Conservation (phyloP, 2,888 invertebrate genomes). For the Yponomeuta sedellus region DNA sequence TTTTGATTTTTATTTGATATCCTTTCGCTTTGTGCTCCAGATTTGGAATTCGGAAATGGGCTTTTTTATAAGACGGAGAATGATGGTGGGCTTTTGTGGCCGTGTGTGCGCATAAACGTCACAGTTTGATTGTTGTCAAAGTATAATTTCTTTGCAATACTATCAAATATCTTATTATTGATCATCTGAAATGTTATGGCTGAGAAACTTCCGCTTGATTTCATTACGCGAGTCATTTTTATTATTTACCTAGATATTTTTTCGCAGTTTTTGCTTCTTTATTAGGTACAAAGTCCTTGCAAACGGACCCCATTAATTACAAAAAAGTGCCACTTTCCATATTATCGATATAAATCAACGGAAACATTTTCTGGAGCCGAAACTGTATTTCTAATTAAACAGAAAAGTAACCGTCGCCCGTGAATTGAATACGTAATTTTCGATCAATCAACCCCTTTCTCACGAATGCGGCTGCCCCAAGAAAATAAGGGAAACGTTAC, state of each 20-base stretch:
- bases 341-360: constrained; percentile 16
- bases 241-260: no score
- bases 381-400: constrained; percentile 16
- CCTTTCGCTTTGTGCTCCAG: constrained; percentile 12
- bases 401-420: constrained; percentile 15
- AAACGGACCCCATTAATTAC: constrained; percentile 1
- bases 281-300: background rate
- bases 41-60: constrained; percentile 52
- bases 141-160: background rate
- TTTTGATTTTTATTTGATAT: constrained; percentile 44
- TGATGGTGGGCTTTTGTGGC: constrained; percentile 14
- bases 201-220: background rate
- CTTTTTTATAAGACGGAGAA: constrained; percentile 52
- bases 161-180: background rate
- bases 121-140: constrained; percentile 32
- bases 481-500: constrained; percentile 54
- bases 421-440: constrained; percentile 24
- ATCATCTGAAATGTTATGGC: background rate
- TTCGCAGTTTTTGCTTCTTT: background rate
- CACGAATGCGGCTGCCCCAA: constrained; percentile 53
- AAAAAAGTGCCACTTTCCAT: background rate
- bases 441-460: constrained; percentile 58
- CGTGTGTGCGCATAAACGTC: constrained; percentile 43
- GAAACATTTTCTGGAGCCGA: constrained; percentile 10
- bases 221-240: no score